Percentiles rank a stretch among this genome's conserved stretches.
phyloP scores from a whole-genome alignment of 2,888 invertebrate species.

The Alcis repandata region DNA sequence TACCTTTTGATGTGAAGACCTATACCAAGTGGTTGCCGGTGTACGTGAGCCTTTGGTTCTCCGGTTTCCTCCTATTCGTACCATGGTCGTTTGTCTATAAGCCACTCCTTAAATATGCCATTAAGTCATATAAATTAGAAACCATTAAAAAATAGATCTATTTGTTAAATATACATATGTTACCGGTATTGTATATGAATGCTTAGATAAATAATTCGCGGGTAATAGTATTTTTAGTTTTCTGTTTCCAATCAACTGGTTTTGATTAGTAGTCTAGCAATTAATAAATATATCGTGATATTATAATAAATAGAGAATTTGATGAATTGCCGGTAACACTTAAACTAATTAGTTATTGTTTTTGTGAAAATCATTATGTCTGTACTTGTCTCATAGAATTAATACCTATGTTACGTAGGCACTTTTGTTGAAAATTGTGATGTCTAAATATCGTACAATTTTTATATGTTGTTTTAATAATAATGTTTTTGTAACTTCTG shows the following conservation, averaged over 20 bases:
- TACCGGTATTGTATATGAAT: no score
- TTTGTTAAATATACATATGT: no score
- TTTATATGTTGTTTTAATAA: neutral
- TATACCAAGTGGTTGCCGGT: slow-evolving; percentile 89
- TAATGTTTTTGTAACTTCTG: neutral
- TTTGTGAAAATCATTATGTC: no score
- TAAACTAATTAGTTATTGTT: no score
- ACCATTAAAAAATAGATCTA: neutral
- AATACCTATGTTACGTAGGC: neutral
- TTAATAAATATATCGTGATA: no score
- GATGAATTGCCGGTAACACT: no score
- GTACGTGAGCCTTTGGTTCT: slow-evolving; percentile 88
- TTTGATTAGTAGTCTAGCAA: no score
- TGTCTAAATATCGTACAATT: neutral
- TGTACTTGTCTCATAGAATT: neutral
- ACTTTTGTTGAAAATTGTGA: neutral
- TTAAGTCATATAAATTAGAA: slow-evolving; percentile 36
- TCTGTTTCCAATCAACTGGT: no score
- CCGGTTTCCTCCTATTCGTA: slow-evolving; percentile 89
- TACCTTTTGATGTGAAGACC: slow-evolving; percentile 91
- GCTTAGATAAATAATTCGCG: no score
- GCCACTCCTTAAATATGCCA: slow-evolving; percentile 61
- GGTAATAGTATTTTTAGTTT: no score
- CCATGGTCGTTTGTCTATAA: slow-evolving; percentile 88
- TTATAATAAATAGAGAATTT: no score